Evolutionary conservation across 2,797 vertebrate species (phyloP).

Genomic region (Euphonia xanthogaster): DNA sequence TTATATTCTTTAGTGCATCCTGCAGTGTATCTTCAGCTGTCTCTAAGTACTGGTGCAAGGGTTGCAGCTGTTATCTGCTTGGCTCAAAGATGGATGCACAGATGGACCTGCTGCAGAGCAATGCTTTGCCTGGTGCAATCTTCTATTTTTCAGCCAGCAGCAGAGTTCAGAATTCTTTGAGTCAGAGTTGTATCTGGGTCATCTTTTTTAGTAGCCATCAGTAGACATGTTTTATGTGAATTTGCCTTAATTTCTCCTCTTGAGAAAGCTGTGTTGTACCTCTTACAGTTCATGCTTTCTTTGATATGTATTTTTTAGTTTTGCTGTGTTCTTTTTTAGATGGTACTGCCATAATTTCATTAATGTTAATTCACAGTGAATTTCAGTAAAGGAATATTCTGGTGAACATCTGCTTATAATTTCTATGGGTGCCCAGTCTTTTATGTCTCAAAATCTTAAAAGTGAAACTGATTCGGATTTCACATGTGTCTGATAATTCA

Average conservation of each 20-base stretch:
- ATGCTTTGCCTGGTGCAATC: neutral
- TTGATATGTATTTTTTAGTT: neutral
- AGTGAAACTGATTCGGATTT: neutral
- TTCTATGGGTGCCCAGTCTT: neutral
- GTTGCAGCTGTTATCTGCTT: neutral
- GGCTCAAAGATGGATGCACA: neutral
- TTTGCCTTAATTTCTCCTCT: neutral
- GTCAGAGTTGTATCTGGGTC: neutral
- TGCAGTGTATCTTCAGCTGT: neutral
- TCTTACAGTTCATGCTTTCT: neutral
- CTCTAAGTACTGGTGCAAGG: neutral
- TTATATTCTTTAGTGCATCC: neutral
- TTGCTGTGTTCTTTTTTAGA: neutral
- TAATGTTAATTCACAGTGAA: neutral
- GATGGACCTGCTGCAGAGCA: neutral
- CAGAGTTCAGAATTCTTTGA: neutral
- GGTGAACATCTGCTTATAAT: neutral
- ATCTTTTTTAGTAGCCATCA: neutral
- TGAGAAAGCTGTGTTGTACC: neutral
- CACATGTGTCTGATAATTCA: neutral
- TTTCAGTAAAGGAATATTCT: neutral
- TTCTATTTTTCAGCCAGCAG: neutral
- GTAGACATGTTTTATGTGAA: neutral
- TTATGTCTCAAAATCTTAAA: neutral
- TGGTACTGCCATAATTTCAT: neutral